Percentiles rank a stretch among this genome's conserved stretches.
These are phyloP conservation scores for Limnephilus auricula DNA, from an alignment of 2,888 invertebrate genomes.

Conservation along the genomic window DNA sequence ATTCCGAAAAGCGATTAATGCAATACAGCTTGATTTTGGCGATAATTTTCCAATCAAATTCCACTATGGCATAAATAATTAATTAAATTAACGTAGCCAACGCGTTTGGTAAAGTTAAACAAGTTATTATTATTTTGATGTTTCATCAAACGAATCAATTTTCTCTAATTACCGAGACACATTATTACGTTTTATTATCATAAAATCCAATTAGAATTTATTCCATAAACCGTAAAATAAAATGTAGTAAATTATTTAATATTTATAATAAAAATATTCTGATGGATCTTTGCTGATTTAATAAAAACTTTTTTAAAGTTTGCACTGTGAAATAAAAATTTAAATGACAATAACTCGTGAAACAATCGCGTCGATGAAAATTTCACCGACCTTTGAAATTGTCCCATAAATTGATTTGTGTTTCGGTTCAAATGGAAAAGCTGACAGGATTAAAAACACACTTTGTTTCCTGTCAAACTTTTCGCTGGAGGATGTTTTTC, in stretches of 20 bases:
- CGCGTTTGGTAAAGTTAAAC: not conserved
- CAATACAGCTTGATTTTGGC: not conserved
- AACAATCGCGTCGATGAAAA: slow-evolving; percentile 19
- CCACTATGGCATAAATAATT: not conserved
- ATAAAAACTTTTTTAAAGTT: not conserved
- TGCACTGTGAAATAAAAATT: not conserved
- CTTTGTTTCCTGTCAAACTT: slow-evolving; percentile 25
- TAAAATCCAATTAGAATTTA: no score
- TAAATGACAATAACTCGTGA: slow-evolving; percentile 1
- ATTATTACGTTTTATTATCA: not conserved
- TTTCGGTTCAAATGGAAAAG: slow-evolving; percentile 16
- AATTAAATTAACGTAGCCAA: not conserved
- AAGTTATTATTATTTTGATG: not conserved
- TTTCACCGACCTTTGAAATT: slow-evolving; percentile 12
- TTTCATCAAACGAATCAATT: not conserved
- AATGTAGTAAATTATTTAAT: no score
- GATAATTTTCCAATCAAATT: slow-evolving; percentile 27
- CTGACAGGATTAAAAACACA: slow-evolving; percentile 30
- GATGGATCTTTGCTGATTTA: not conserved
- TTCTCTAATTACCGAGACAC: not conserved
- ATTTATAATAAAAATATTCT: no score
- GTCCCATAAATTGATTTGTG: slow-evolving; percentile 25
- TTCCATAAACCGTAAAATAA: no score
- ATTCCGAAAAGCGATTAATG: not conserved
- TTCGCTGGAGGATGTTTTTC: not conserved